phyloP scores from a whole-genome alignment of 35 echinoderm and acorn worm genomes.

The Apostichopus japonicus region DNA sequence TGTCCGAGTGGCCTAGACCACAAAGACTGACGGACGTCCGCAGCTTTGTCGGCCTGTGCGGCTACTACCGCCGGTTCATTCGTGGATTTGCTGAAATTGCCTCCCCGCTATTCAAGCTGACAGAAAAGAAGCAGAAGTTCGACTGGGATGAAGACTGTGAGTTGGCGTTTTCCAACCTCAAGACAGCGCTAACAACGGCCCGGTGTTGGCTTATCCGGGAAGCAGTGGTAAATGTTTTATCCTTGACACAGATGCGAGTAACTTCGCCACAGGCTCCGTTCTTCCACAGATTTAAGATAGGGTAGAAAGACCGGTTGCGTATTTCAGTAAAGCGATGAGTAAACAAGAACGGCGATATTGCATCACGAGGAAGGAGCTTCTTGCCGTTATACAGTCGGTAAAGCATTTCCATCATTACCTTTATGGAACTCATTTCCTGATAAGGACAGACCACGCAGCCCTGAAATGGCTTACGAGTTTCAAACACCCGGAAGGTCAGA shows the following conservation, averaged over 20 bases:
- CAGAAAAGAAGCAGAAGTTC: neutral
- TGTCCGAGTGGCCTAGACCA: constrained; percentile 59
- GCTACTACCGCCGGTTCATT: constrained; percentile 71
- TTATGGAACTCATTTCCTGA: neutral
- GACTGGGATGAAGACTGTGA: neutral
- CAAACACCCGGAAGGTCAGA: constrained; percentile 30
- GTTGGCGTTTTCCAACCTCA: neutral
- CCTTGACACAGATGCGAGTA: neutral
- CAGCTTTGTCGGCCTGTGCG: constrained; percentile 61
- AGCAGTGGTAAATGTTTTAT: neutral
- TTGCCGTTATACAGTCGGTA: constrained; percentile 13
- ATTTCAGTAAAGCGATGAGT: constrained; percentile 29
- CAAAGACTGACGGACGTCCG: constrained; percentile 42
- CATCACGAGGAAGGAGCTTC: constrained; percentile 15
- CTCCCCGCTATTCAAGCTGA: neutral
- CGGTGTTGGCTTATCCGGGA: neutral
- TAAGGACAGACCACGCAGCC: constrained; percentile 8
- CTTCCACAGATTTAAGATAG: neutral
- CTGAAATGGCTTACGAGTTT: constrained; percentile 26
- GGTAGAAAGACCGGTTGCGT: constrained; percentile 18
- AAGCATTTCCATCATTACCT: constrained; percentile 4
- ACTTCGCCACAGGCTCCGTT: neutral
- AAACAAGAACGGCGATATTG: constrained; percentile 28
- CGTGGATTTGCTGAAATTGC: constrained; percentile 60
- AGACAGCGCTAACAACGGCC: neutral